Percentiles rank a stretch among this genome's conserved stretches.
Conservation (phyloP, 2,797 vertebrate genomes). For the Sparus aurata region DNA sequence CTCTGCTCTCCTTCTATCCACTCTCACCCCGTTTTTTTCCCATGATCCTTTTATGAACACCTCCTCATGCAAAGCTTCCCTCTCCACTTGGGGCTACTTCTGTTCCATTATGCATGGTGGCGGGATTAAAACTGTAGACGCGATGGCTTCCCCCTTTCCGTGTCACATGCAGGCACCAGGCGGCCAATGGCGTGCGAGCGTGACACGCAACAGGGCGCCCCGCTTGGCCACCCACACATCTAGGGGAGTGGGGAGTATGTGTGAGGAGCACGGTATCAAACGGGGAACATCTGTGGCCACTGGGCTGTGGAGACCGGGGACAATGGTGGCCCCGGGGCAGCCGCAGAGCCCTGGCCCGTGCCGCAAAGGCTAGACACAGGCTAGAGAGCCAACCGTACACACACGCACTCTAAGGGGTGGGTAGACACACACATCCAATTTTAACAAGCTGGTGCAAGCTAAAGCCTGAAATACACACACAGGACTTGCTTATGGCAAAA, state of each 20-base stretch:
- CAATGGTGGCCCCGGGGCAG: slow-evolving; percentile 84
- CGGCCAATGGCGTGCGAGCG: slow-evolving; percentile 79
- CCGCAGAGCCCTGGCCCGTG: slow-evolving; percentile 84
- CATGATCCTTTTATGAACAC: slow-evolving; percentile 83
- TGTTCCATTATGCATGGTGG: slow-evolving; percentile 86
- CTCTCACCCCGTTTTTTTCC: slow-evolving; percentile 55
- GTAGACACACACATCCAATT: slow-evolving; percentile 50
- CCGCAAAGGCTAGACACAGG: slow-evolving; percentile 84
- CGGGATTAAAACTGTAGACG: slow-evolving; percentile 84
- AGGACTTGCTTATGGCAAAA: slow-evolving; percentile 24
- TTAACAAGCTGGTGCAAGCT: slow-evolving; percentile 44
- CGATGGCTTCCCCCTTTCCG: slow-evolving; percentile 69
- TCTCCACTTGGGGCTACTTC: slow-evolving; percentile 86
- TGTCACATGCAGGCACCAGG: slow-evolving; percentile 73
- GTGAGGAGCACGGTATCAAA: slow-evolving; percentile 85
- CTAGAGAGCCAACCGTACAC: slow-evolving; percentile 79
- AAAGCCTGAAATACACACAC: slow-evolving; percentile 22
- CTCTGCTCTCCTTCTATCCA: slow-evolving; percentile 65
- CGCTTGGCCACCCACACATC: slow-evolving; percentile 86
- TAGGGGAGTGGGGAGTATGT: slow-evolving; percentile 73
- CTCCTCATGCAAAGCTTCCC: slow-evolving; percentile 80
- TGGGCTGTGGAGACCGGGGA: slow-evolving; percentile 87
- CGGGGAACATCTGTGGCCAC: slow-evolving; percentile 90
- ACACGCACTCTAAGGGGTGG: slow-evolving; percentile 45
- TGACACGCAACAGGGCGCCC: slow-evolving; percentile 84